Base-by-base conservation (phyloP, 2,797 vertebrate genomes). In the Gephyroberyx darwinii region DNA sequence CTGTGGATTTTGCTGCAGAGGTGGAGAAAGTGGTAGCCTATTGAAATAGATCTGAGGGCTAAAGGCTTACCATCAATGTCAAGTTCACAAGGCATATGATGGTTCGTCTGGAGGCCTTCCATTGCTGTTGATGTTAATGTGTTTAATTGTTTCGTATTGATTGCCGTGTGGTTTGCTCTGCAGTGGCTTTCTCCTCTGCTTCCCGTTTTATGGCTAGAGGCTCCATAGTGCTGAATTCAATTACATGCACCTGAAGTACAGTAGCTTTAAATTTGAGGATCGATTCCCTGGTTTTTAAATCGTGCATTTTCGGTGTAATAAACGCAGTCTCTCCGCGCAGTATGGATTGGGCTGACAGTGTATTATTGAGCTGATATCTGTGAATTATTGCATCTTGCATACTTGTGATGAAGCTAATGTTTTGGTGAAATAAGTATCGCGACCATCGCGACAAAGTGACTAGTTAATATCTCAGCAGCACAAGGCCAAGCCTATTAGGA, bases 111-210 rank as follows among this genome's bases (percentile, higher is more conserved):
- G 84, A 89, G 85, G 75, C 81, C 80, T 75, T 83, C 80, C 74
- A 85, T 78, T 77, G 86, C 88, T 88, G 90, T 82, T 92, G 90
- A 89, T 90, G 92, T 91, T 93, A 92, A 93, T 93, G 91, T 92
- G 89, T 92, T 93, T 94, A 93, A 94, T 94, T 93, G 93, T 93
- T 91, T 91, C 77, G 71, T 91, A 93, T 94, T 92, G 93, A 94
- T 94, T 84, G 86, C 83, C 75, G 80, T 75, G 90, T 83, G 89
- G 85, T 91, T 90, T 84, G 81, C 87, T 81, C 83, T 89, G 83
- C 79, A 86, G 77, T 81, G 77, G 64, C 81, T 81, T 41, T 63
- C 75, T 66, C 62, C 68, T 71, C 65, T 65, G 67, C 54, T 75
- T 65, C 74, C 65, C 63, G 2, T 75, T 89, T 88, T 88, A 93